These are phyloP conservation scores for Phylloscopus whistleri DNA, from an alignment of 2,113 vertebrate genomes.

Conservation along the genomic window DNA sequence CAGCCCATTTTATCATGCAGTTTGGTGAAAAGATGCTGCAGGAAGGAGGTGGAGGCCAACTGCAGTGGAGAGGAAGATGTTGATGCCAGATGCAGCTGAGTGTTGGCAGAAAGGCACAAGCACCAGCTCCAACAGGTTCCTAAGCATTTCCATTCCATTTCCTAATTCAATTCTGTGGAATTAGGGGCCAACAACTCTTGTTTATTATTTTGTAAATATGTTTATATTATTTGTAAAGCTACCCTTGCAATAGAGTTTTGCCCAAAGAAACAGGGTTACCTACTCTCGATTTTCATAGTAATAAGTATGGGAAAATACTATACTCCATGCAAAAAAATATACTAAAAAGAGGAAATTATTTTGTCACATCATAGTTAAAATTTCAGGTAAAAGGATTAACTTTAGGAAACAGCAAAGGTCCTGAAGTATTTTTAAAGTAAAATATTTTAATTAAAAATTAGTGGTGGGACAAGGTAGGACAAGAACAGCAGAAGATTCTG, in stretches of 20 bases:
- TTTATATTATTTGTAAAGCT: not conserved
- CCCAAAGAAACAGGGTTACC: not conserved
- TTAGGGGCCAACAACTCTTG: fast-evolving
- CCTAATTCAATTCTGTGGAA: not conserved
- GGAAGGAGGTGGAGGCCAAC: not conserved
- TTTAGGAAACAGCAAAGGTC: not conserved
- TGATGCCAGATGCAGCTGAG: not conserved
- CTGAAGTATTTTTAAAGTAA: not conserved
- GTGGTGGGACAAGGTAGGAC: not conserved
- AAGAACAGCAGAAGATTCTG: not conserved
- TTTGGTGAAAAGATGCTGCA: not conserved
- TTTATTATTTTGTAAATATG: not conserved
- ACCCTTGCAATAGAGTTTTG: not conserved
- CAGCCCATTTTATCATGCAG: fast-evolving
- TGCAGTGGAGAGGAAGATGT: not conserved
- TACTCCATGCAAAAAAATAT: not conserved
- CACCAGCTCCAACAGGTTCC: not conserved
- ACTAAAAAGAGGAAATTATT: not conserved
- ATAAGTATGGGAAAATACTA: not conserved
- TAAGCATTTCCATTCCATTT: not conserved
- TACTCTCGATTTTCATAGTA: not conserved
- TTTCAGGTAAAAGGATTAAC: not conserved
- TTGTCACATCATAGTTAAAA: not conserved
- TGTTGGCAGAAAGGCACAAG: not conserved
- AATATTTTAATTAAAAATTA: not conserved